Evolutionary conservation across 1,140 invertebrate genomes (phyloP).

Genomic region (Phthorimaea operculella): DNA sequence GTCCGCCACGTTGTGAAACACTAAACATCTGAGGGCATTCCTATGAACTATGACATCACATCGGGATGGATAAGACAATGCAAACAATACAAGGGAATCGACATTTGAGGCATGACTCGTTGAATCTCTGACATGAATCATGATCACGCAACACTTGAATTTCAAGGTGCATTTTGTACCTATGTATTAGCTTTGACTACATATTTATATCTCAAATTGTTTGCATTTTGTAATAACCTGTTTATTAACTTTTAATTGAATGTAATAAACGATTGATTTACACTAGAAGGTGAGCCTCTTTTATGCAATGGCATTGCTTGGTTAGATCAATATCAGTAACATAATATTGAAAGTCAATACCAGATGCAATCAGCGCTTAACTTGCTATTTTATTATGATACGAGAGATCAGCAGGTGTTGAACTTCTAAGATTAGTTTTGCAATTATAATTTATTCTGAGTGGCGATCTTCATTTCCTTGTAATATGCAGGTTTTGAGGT

Average conservation of each 20-base stretch:
- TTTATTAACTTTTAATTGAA: no score
- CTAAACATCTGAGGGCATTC: constrained; percentile 31
- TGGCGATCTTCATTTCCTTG: constrained; percentile 40
- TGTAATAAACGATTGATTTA: neutral
- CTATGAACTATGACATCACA: constrained; percentile 53
- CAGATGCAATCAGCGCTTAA: no score
- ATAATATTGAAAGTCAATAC: no score
- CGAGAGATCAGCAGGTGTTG: no score
- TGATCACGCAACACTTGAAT: constrained; percentile 33
- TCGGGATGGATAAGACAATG: constrained; percentile 39
- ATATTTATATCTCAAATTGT: no score
- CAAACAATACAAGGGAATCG: constrained; percentile 48
- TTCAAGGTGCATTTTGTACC: constrained; percentile 24
- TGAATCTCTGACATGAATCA: constrained; percentile 38
- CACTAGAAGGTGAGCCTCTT: no score
- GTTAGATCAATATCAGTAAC: no score
- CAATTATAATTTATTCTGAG: no score
- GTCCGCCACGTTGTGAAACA: constrained; percentile 41
- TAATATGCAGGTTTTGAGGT: constrained; percentile 31
- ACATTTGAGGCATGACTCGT: constrained; percentile 51
- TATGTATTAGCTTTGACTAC: no score
- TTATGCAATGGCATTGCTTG: no score
- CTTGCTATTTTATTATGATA: no score
- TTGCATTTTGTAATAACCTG: no score
- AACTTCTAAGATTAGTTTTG: constrained; percentile 24